These are phyloP conservation scores for Cantharis nigra DNA, from an alignment of 2,888 invertebrate genomes.

Conservation along the genomic window DNA sequence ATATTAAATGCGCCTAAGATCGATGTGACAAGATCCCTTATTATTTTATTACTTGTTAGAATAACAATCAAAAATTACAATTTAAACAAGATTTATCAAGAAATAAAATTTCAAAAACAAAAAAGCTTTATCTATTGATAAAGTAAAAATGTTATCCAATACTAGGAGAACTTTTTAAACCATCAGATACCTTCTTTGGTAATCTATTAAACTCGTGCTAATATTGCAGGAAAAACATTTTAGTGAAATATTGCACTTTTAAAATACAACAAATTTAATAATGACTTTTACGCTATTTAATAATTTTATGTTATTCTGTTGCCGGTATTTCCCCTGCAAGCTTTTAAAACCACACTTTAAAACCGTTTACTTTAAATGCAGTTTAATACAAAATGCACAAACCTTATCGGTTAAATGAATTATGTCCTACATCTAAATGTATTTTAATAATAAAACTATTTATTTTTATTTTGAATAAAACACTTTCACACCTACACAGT, in stretches of 20 bases:
- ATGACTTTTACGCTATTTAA: too few species aligned
- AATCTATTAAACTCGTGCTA: too few species aligned
- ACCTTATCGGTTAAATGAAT: not conserved
- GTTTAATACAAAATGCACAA: not conserved
- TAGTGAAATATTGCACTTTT: too few species aligned
- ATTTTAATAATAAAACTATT: not conserved
- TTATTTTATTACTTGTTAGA: not conserved
- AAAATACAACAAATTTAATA: too few species aligned
- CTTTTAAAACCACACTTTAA: not conserved
- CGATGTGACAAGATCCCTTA: conserved; percentile 4
- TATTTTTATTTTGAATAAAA: conserved; percentile 37
- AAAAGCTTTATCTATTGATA: too few species aligned
- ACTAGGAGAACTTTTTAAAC: too few species aligned
- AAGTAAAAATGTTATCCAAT: too few species aligned
- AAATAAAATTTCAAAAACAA: not conserved
- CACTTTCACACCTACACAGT: conserved; percentile 43
- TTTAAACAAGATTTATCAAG: not conserved
- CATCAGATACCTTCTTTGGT: too few species aligned
- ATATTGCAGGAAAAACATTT: too few species aligned
- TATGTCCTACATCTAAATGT: not conserved
- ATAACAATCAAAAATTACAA: not conserved
- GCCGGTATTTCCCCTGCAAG: not conserved
- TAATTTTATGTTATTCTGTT: too few species aligned
- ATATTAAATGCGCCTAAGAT: conserved; percentile 12
- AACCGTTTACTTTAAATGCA: not conserved